Evolutionary conservation across 2,113 vertebrate species (phyloP).

Genomic region (Poeciliopsis occidentalis): DNA sequence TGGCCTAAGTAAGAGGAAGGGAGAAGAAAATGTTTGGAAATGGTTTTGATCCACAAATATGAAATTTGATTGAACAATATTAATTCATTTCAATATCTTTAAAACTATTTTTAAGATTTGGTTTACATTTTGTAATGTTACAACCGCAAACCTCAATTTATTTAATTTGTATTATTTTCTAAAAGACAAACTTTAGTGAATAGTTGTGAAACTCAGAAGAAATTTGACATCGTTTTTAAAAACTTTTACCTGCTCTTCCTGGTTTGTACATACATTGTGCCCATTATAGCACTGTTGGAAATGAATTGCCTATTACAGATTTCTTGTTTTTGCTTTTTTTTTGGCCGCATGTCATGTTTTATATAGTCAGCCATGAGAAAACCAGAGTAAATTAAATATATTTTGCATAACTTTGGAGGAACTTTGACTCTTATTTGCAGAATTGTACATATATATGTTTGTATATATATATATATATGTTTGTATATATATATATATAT

Average conservation of each 20-base stretch:
- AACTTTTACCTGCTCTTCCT: too few species aligned
- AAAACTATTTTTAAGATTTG: background rate
- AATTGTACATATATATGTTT: too few species aligned
- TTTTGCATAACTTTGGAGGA: background rate
- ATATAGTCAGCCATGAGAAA: background rate
- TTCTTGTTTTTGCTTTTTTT: background rate
- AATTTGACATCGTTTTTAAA: too few species aligned
- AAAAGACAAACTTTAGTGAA: too few species aligned
- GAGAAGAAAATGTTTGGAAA: constrained; percentile 8
- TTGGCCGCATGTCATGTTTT: background rate
- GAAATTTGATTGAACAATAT: too few species aligned
- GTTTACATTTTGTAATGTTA: background rate
- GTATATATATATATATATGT: too few species aligned
- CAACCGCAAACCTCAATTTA: background rate
- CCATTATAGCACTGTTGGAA: too few species aligned
- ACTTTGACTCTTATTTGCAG: background rate
- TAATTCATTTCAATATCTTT: too few species aligned
- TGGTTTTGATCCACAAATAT: constrained; percentile 12
- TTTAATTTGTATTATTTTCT: too few species aligned
- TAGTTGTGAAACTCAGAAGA: too few species aligned
- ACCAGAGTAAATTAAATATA: background rate
- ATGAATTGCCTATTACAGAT: background rate
- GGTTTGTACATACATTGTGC: too few species aligned
- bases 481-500: too few species aligned
- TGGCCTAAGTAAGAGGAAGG: constrained; percentile 71